Conservation (phyloP, 2,113 vertebrate genomes). For the Tympanuchus pallidicinctus region DNA sequence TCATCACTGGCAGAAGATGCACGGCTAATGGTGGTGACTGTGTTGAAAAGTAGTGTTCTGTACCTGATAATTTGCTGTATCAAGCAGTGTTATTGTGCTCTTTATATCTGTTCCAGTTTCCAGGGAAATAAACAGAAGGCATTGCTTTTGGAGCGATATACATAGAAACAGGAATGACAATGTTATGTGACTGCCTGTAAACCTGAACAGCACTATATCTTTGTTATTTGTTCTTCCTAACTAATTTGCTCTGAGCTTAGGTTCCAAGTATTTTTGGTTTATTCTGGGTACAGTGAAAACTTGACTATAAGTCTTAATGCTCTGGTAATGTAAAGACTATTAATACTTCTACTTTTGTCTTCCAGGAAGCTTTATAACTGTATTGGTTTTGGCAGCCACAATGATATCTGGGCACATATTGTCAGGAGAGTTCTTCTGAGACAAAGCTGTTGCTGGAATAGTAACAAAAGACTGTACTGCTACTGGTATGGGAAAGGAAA, state of each 20-base stretch:
- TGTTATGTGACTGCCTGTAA: background rate
- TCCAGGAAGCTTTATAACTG: background rate
- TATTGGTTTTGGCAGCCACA: background rate
- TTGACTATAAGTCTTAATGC: background rate
- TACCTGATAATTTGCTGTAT: background rate
- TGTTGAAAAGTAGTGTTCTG: background rate
- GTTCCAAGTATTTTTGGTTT: background rate
- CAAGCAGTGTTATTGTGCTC: background rate
- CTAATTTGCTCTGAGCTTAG: background rate
- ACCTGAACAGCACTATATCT: background rate
- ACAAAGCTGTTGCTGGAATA: background rate
- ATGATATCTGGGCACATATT: background rate
- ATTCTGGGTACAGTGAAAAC: background rate
- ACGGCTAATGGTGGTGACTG: background rate
- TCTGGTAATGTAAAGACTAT: background rate
- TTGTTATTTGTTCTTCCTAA: background rate
- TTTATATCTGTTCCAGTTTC: background rate
- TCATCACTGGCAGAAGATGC: background rate
- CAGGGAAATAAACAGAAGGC: background rate
- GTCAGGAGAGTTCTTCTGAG: background rate
- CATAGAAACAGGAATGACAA: background rate
- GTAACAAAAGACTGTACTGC: background rate
- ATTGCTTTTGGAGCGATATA: background rate
- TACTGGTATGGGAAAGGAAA: background rate
- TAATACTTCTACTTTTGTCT: background rate